A percentile compares a stretch with the other conserved stretches of the same genome.
phyloP scores from a whole-genome alignment of 92 coral and sea anemone genomes.

The Umimayanthus chanpuru region DNA sequence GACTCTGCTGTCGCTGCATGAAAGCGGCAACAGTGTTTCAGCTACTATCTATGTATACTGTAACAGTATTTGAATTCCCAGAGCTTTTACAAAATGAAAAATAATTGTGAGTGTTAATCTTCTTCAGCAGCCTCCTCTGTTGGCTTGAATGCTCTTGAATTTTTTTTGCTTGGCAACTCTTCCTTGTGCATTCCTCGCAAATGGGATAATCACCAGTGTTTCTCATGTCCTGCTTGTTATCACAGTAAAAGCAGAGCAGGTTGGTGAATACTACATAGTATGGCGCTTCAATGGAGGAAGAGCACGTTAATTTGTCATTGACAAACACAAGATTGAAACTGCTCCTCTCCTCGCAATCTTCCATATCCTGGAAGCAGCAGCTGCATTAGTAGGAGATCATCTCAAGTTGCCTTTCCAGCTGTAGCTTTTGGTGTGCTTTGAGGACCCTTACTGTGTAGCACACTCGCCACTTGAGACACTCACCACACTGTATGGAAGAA shows the following conservation, averaged over 20 bases:
- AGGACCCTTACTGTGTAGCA: conserved; percentile 40
- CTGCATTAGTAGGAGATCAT: conserved; percentile 46
- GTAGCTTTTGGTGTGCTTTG: conserved; percentile 14
- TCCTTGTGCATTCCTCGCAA: conserved; percentile 20
- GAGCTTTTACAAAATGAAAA: conserved; percentile 12
- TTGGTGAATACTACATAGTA: conserved; percentile 35
- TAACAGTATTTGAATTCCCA: conserved; percentile 13
- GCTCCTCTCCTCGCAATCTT: conserved; percentile 9
- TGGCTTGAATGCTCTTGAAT: conserved; percentile 30
- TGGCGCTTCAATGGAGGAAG: conserved; percentile 19
- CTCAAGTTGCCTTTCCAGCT: conserved; percentile 46
- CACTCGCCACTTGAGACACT: conserved; percentile 56
- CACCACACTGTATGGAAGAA: conserved; percentile 44
- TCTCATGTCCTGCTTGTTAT: conserved; percentile 12
- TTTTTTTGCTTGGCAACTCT: conserved; percentile 30
- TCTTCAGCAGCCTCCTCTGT: conserved; percentile 25
- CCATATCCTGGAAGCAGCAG: conserved; percentile 49
- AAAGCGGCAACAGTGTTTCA: neutral
- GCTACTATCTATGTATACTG: conserved; percentile 24
- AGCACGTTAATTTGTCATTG: conserved; percentile 24
- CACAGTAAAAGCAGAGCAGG: conserved; percentile 22
- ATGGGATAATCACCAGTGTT: neutral
- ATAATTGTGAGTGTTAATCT: conserved; percentile 11
- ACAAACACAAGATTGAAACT: conserved; percentile 27
- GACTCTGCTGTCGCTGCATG: too few species aligned